phyloP scores from a whole-genome alignment of 2,888 invertebrate species.

The Aelia acuminata region DNA sequence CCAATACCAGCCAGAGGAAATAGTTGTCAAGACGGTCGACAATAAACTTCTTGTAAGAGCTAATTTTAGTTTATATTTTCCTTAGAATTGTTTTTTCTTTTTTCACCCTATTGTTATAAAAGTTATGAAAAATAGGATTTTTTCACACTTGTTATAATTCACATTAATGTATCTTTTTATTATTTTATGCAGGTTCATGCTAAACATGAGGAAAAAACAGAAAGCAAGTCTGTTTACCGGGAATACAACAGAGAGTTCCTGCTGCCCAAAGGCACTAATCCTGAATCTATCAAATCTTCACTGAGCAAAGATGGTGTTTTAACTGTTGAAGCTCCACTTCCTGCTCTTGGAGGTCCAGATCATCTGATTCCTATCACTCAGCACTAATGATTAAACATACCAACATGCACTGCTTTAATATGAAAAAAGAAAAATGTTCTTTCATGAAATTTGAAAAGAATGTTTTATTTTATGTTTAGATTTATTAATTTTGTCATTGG shows the following conservation, averaged over 20 bases:
- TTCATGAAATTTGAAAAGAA: slow-evolving; percentile 49
- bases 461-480: slow-evolving; percentile 46
- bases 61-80: not conserved
- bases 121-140: not conserved
- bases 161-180: not conserved
- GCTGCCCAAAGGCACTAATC: slow-evolving; percentile 96
- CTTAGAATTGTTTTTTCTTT: not conserved
- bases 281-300: slow-evolving; percentile 95
- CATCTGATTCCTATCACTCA: slow-evolving; percentile 87
- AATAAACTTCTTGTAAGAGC: slow-evolving; percentile 91
- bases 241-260: slow-evolving; percentile 98
- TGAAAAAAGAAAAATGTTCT: slow-evolving; percentile 44
- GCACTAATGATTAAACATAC: slow-evolving; percentile 69
- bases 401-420: slow-evolving; percentile 49
- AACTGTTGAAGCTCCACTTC: slow-evolving; percentile 96
- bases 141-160: not conserved
- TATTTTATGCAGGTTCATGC: slow-evolving; percentile 85
- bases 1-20: slow-evolving; percentile 97
- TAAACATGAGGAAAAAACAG: slow-evolving; percentile 97
- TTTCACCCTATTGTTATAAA: not conserved
- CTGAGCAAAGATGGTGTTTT: slow-evolving; percentile 96
- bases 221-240: slow-evolving; percentile 96
- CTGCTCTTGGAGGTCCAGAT: slow-evolving; percentile 85
- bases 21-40: slow-evolving; percentile 98
- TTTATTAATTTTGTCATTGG: slow-evolving; percentile 52